Base-by-base conservation (phyloP, 2,113 vertebrate species). In the Labeo rohita region DNA sequence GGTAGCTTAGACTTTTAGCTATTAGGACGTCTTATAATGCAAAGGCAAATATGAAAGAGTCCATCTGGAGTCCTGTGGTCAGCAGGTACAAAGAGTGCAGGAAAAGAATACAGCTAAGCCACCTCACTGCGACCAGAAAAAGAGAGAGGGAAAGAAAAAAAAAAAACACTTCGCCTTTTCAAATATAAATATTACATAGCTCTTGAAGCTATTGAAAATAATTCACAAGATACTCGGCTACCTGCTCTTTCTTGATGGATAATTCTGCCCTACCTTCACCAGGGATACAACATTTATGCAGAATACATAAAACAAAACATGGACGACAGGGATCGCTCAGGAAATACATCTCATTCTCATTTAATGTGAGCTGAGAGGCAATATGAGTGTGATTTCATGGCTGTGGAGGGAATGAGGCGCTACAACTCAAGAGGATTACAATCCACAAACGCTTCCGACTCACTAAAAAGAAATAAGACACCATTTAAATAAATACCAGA, bases 381-480 rank as follows among this genome's bases (percentile, higher is more conserved):
- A 88, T 90, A 87, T 82, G 79, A 86, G 91, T 90, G 85, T 86
- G 89, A 68, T 93, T 89, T 92, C 89, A 92, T 85, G 92, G 92
- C 91, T 89, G 93, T 91, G 87, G 75, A 56, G 83, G 91, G 92
- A 90, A 84, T 86, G 91, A 90, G 80, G 86, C 89, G 88, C 85
- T 88, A 84, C 79, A 89, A 86, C 88, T 90, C 88, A 85, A 88
- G 90, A 86, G 88, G 85, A 83, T 84, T 88, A 85, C 65, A 76
- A 82, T 85, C 73, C 83, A 80, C 86, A 34, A 73, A 68, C 9
- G 45, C 80, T 81, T 39, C 23, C 73, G 85, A 87, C 86, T 88
- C 90, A 52, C 83, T 86, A 84, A 83, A 93, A 89, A 90, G 83
- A 89, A 92, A 92, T 90, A 89, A 90, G 90, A 70, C 75, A 79